A percentile compares a stretch with the other conserved stretches of the same genome.
These are phyloP conservation scores for Hydractinia symbiolongicarpus DNA, from an alignment of 30 jellyfish, hydroid and myxozoan genomes.

Conservation along the genomic window DNA sequence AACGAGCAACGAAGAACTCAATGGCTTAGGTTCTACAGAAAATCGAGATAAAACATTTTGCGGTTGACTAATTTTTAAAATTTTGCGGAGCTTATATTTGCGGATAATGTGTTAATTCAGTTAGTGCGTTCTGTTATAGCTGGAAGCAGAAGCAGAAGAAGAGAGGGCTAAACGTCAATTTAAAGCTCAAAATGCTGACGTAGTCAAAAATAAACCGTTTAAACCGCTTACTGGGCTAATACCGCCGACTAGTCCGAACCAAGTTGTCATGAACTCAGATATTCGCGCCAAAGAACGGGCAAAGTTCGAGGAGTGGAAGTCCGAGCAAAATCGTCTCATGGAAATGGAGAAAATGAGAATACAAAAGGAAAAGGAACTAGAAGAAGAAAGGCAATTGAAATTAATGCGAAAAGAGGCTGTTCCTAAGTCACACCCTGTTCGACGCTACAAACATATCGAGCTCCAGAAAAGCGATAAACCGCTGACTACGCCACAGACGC, in stretches of 20 bases:
- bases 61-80: no score
- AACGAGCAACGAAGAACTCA: no score
- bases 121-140: not conserved
- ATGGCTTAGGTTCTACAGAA: no score
- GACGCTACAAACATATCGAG: conserved; percentile 51
- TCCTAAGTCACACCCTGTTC: conserved; percentile 72
- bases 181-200: conserved; percentile 75
- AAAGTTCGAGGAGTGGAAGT: conserved; percentile 54
- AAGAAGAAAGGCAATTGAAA: conserved; percentile 53
- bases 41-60: no score
- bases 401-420: conserved; percentile 52
- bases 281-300: conserved; percentile 80
- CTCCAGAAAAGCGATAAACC: conserved; percentile 59
- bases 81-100: no score
- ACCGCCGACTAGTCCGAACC: conserved; percentile 54
- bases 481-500: conserved; percentile 70
- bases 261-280: conserved; percentile 63
- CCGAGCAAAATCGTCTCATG: conserved; percentile 49
- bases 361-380: conserved; percentile 48
- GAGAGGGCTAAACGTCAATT: conserved; percentile 51
- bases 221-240: conserved; percentile 50
- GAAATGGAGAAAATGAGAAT: conserved; percentile 53
- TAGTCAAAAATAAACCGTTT: conserved; percentile 61
- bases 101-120: no score
- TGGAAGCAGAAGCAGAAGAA: conserved; percentile 30